Conservation (phyloP, 2,113 vertebrate genomes). For the Rana temporaria region DNA sequence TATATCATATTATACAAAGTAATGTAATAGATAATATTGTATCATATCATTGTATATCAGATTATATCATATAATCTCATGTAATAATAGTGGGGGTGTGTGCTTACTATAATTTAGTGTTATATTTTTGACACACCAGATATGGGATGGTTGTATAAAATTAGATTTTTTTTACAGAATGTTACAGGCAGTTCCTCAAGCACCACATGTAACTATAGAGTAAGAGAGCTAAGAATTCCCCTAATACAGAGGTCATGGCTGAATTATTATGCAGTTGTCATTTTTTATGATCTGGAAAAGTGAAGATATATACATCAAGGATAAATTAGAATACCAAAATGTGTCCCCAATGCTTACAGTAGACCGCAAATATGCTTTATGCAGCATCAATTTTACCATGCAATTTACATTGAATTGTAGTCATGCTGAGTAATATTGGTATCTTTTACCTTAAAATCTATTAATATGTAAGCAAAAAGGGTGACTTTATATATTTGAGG, state of each 20-base stretch:
- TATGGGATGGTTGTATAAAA: background rate
- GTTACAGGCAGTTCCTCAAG: background rate
- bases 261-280: constrained; percentile 33
- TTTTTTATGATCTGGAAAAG: constrained; percentile 38
- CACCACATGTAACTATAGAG: background rate
- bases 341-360: constrained; percentile 11
- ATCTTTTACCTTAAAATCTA: too few species aligned
- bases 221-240: constrained; percentile 8
- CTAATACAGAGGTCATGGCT: background rate
- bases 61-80: too few species aligned
- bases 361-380: constrained; percentile 8
- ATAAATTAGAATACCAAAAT: constrained; percentile 11
- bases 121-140: constrained; percentile 14
- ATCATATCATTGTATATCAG: too few species aligned
- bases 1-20: background rate
- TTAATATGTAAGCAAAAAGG: too few species aligned
- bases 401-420: background rate
- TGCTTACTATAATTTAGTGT: background rate
- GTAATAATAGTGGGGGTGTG: too few species aligned
- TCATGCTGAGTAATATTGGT: background rate
- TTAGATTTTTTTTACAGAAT: constrained; percentile 8
- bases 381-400: background rate
- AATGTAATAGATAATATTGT: background rate
- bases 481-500: too few species aligned
- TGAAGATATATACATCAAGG: constrained; percentile 10